These are phyloP conservation scores for Prochilodus magdalenae DNA, from an alignment of 2,113 vertebrate species.

Conservation along the genomic window DNA sequence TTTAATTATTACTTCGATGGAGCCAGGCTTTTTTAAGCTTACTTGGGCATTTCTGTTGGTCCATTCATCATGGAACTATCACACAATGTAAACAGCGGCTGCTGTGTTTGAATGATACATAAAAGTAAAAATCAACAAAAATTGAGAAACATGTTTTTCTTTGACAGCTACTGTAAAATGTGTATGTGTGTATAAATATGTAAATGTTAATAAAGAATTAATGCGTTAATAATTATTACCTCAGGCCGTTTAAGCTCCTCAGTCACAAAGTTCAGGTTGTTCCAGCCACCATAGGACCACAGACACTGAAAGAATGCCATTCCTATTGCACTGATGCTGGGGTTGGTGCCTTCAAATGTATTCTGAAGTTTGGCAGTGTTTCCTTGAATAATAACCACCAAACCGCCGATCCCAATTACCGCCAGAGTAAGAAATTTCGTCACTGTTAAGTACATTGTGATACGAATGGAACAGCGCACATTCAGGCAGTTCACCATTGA, in stretches of 20 bases:
- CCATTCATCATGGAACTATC: too few species aligned
- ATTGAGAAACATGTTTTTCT: too few species aligned
- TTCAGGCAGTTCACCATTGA: conserved; percentile 80
- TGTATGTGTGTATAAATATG: too few species aligned
- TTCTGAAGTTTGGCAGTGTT: conserved; percentile 72
- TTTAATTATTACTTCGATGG: too few species aligned
- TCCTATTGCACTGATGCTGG: conserved; percentile 71
- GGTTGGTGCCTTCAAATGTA: conserved; percentile 76
- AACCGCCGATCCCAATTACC: conserved; percentile 74
- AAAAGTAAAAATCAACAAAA: too few species aligned
- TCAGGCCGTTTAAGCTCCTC: conserved; percentile 86
- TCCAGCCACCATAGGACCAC: conserved; percentile 89
- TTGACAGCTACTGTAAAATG: too few species aligned
- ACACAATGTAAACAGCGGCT: too few species aligned
- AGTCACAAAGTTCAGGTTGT: conserved; percentile 81
- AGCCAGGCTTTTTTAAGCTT: too few species aligned
- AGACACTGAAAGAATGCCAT: conserved; percentile 87
- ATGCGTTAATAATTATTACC: conserved; percentile 64
- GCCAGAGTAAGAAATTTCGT: conserved; percentile 78
- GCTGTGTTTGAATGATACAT: too few species aligned
- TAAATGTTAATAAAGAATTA: too few species aligned
- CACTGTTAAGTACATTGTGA: conserved; percentile 76
- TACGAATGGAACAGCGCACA: conserved; percentile 67
- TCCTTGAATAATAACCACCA: conserved; percentile 74
- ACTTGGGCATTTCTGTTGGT: too few species aligned